Conservation (phyloP, 2,113 vertebrate genomes). For the Helogale parvula region DNA sequence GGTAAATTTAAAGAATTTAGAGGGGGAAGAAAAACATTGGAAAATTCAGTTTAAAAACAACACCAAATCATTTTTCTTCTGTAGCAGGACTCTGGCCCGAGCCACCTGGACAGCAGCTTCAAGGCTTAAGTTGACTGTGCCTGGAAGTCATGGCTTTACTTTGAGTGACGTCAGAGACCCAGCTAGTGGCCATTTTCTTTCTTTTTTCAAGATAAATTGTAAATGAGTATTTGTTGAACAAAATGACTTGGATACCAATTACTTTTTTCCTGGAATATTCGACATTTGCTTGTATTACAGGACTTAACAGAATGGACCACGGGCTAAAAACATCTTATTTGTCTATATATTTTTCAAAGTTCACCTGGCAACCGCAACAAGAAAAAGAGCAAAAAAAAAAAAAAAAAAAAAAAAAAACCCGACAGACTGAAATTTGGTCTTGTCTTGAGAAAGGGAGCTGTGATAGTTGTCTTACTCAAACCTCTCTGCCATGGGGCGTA, state of each 20-base stretch:
- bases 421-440: not conserved
- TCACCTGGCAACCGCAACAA: not conserved
- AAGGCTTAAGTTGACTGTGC: not conserved
- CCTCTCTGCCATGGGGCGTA: not conserved
- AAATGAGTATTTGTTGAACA: constrained; percentile 39
- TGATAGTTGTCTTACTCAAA: not conserved
- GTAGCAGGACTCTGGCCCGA: not conserved
- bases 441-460: not conserved
- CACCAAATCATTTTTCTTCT: not conserved
- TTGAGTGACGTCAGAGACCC: not conserved
- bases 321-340: not conserved
- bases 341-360: not conserved
- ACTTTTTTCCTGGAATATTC: not conserved
- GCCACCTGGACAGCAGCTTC: not conserved
- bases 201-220: constrained; percentile 20
- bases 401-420: not conserved
- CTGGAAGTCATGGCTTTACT: not conserved
- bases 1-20: not conserved
- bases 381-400: not conserved
- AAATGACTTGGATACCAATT: not conserved
- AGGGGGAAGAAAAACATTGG: not conserved
- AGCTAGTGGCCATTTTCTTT: not conserved
- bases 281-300: not conserved
- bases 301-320: not conserved
- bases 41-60: constrained; percentile 50